Base-by-base conservation (phyloP, 1,140 invertebrate species). In the Chrysopa pallens region DNA sequence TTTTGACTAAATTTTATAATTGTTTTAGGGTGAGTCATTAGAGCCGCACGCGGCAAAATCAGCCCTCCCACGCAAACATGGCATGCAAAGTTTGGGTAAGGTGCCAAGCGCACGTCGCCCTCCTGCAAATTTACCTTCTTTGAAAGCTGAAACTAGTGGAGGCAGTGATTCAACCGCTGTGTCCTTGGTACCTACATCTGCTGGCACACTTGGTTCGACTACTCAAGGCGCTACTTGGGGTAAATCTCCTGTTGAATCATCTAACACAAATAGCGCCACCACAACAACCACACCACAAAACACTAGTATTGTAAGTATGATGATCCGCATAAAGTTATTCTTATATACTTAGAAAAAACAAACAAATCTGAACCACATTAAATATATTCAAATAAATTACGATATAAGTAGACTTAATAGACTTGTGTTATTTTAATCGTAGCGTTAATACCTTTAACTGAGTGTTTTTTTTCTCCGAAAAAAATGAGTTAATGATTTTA, bases 71-170 rank as follows among this genome's bases (percentile, higher is more conserved):
- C 80, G 84, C 63, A 92, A 93, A 84, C 88, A 94, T 93, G 91
- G 91, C 75, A 87, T 95, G 78, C 90, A 94, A 84, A 88, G 78
- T 70, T 78, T 96, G 78, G 90, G 91, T 71, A 95, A 94, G 81
- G 87, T 95, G 67, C 87, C 85, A 63, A 86, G 79, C 65, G 82
- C 85, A 64, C 80, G 91, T 67, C 82, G 91, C 64, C 86, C 89
- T 68, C 92, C 92, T 66, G 89, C 87, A 61, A 92, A 94, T 77
- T 72, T 95, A 69, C 91, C 92, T 64, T 94, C 90, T 78, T 71
- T 95, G 67, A 95, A 93, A 75, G 91, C 88, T 65, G 90, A 95
- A 76, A 52, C 58, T 45, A 60, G 53, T 43, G 17, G 17, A 23
- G 59, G 57, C 33, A 54, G 53, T 44, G 58, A 57, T 49, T 52